A percentile compares a stretch with the other conserved stretches of the same genome.
Conservation (phyloP, 2,113 vertebrate genomes). For the Ammodytes marinus region DNA sequence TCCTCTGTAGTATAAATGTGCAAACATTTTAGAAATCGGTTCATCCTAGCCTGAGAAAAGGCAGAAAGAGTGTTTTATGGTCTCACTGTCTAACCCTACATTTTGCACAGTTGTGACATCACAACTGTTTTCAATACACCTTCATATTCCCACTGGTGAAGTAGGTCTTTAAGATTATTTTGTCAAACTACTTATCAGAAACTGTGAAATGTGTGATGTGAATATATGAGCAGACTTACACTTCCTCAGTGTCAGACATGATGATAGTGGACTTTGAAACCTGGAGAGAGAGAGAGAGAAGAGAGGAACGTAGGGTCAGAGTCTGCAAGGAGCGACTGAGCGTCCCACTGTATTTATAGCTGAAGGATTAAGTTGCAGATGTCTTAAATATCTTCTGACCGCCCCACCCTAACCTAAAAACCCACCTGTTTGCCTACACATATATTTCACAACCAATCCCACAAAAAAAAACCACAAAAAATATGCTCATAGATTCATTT, state of each 20-base stretch:
- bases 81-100: too few relatives aligned
- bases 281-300: slow-evolving; percentile 72
- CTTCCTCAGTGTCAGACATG: slow-evolving; percentile 96
- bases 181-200: background rate
- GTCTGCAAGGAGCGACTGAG: background rate
- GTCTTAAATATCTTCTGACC: slow-evolving; percentile 53
- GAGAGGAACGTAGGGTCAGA: slow-evolving; percentile 38
- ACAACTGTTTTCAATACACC: too few relatives aligned
- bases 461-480: background rate
- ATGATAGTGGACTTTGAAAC: slow-evolving; percentile 83
- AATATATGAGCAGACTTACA: slow-evolving; percentile 87
- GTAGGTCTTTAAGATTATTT: background rate
- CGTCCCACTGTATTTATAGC: slow-evolving; percentile 72
- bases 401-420: slow-evolving; percentile 43
- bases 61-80: too few relatives aligned
- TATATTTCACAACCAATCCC: background rate
- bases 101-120: too few relatives aligned
- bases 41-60: too few relatives aligned
- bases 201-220: background rate
- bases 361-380: slow-evolving; percentile 72
- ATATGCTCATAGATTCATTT: background rate
- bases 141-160: too few relatives aligned
- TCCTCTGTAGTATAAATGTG: too few relatives aligned
- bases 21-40: too few relatives aligned
- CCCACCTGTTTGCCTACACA: slow-evolving; percentile 24